Conservation (phyloP, 1,140 invertebrate genomes). For the Cotesia glomerata region DNA sequence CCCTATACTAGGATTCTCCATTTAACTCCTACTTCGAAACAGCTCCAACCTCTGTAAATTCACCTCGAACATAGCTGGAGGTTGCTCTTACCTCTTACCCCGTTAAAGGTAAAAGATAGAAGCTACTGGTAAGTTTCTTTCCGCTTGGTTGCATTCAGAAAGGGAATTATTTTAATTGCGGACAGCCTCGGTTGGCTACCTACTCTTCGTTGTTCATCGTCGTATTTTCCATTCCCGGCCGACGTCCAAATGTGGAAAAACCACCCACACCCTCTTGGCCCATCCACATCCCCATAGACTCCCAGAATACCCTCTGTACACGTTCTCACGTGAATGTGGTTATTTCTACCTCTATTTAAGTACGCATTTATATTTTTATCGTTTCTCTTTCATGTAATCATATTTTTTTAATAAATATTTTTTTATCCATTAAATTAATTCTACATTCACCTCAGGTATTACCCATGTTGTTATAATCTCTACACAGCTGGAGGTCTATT, state of each 20-base stretch:
- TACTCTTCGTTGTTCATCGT: conserved; percentile 37
- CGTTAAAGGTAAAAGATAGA: conserved; percentile 27
- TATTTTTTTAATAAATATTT: conserved; percentile 22
- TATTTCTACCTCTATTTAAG: conserved; percentile 29
- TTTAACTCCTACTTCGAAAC: background rate
- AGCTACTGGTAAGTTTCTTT: conserved; percentile 58
- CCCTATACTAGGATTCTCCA: background rate
- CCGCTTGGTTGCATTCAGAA: conserved; percentile 60
- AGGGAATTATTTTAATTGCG: conserved; percentile 67
- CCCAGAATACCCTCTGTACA: background rate
- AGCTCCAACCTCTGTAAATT: background rate
- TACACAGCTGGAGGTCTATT: too few species aligned
- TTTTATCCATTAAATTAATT: background rate
- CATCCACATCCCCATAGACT: conserved; percentile 16
- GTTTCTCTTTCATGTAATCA: conserved; percentile 30
- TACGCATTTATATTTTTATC: conserved; percentile 21
- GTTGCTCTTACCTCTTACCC: conserved; percentile 12
- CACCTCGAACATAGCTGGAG: conserved; percentile 10
- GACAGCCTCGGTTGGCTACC: conserved; percentile 61
- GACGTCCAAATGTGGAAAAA: background rate
- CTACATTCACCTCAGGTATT: background rate
- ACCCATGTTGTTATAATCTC: too few species aligned
- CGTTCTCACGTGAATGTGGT: background rate
- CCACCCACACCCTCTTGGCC: conserved; percentile 31
- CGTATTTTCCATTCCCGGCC: conserved; percentile 40